phyloP scores from a whole-genome alignment of 2,113 vertebrate species.

The Macrotis lagotis region DNA sequence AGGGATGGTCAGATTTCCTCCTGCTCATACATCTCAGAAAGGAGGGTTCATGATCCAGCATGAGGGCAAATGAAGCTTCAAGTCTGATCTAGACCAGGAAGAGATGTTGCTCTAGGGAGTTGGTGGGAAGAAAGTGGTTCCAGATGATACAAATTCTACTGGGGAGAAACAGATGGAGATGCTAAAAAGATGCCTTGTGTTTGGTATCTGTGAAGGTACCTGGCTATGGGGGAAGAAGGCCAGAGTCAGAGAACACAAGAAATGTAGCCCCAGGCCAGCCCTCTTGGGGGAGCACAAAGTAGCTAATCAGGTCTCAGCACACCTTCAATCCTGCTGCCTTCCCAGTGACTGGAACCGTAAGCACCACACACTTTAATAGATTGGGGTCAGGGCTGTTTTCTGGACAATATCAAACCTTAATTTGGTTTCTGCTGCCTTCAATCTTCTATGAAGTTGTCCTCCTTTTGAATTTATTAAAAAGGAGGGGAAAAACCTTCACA shows the following conservation, averaged over 20 bases:
- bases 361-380: background rate
- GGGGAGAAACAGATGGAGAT: background rate
- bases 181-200: background rate
- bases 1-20: background rate
- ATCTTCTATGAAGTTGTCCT: conserved; percentile 12
- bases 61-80: background rate
- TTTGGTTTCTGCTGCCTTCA: conserved; percentile 77
- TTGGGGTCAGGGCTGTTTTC: conserved; percentile 73
- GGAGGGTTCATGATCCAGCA: background rate
- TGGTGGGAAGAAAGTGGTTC: background rate
- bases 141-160: background rate
- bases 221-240: background rate
- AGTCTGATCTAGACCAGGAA: background rate
- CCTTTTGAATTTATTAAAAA: conserved; percentile 36
- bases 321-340: background rate
- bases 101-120: background rate
- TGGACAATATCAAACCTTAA: conserved; percentile 68
- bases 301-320: background rate
- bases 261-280: background rate
- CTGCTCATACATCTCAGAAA: background rate
- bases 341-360: background rate
- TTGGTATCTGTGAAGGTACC: background rate
- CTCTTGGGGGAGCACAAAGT: background rate
- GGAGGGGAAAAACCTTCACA: background rate
- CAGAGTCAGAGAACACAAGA: background rate